Evolutionary conservation across 2,888 invertebrate species (phyloP).

Genomic region (Ernsta delagoae): DNA sequence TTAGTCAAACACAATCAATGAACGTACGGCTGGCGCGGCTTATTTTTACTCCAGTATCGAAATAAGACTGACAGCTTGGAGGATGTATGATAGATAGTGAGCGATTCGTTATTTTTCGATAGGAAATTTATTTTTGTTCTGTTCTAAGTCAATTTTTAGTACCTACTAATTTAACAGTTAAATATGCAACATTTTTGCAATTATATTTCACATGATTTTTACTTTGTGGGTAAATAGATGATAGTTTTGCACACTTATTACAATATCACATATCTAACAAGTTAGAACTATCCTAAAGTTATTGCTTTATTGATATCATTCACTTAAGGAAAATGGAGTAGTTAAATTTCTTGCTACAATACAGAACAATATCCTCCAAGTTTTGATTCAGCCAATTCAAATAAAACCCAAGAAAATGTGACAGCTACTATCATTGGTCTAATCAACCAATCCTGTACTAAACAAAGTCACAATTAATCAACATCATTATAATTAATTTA

Average conservation of each 20-base stretch:
- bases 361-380: background rate
- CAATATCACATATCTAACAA: background rate
- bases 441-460: constrained; percentile 2
- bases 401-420: background rate
- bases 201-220: too few species aligned
- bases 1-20: constrained; percentile 53
- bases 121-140: too few species aligned
- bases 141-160: too few species aligned
- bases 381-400: background rate
- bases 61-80: constrained; percentile 8
- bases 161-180: too few species aligned
- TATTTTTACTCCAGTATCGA: constrained; percentile 1
- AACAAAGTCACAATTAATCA: constrained; percentile 67
- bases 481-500: constrained; percentile 80
- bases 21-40: background rate
- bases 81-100: background rate
- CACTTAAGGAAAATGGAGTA: too few species aligned
- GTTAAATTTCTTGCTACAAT: background rate
- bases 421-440: background rate
- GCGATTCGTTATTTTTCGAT: background rate
- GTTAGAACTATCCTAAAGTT: background rate
- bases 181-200: too few species aligned
- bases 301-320: constrained; percentile 2
- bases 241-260: background rate
- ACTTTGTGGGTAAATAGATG: too few species aligned